Evolutionary conservation across 2,797 vertebrate species (phyloP).

Genomic region (Dromococcyx pavoninus): DNA sequence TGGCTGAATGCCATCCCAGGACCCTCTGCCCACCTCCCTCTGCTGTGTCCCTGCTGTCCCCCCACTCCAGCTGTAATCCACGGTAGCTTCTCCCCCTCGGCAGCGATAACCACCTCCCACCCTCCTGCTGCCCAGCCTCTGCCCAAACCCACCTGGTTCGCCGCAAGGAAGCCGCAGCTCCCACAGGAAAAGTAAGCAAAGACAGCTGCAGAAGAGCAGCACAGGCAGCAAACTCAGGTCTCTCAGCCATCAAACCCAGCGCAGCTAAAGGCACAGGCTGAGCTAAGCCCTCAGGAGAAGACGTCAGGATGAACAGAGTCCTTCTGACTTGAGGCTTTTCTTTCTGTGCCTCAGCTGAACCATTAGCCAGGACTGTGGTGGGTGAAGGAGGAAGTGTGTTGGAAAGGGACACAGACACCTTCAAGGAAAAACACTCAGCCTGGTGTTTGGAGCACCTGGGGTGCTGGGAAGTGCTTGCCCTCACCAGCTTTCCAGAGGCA

Average conservation of each 20-base stretch:
- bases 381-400: neutral
- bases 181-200: neutral
- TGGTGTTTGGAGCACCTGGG: rapidly evolving
- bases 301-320: neutral
- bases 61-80: neutral
- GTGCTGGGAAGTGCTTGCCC: neutral
- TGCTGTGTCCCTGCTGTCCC: rapidly evolving
- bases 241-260: neutral
- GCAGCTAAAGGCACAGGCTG: neutral
- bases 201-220: neutral
- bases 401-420: neutral
- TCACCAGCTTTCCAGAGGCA: neutral
- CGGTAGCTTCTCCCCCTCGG: neutral
- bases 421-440: neutral
- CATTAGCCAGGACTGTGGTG: neutral
- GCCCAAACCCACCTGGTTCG: rapidly evolving
- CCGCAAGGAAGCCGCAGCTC: neutral
- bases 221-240: neutral
- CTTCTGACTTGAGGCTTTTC: neutral
- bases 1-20: neutral
- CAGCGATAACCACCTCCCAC: neutral
- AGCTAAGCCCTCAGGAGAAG: neutral
- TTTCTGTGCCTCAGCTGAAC: neutral
- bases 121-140: neutral
- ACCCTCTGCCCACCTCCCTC: rapidly evolving